Evolutionary conservation across 2,797 vertebrate species (phyloP), one percentile per base, ranked within the genome.

Genomic region (Tenualosa thibaudeaui): DNA sequence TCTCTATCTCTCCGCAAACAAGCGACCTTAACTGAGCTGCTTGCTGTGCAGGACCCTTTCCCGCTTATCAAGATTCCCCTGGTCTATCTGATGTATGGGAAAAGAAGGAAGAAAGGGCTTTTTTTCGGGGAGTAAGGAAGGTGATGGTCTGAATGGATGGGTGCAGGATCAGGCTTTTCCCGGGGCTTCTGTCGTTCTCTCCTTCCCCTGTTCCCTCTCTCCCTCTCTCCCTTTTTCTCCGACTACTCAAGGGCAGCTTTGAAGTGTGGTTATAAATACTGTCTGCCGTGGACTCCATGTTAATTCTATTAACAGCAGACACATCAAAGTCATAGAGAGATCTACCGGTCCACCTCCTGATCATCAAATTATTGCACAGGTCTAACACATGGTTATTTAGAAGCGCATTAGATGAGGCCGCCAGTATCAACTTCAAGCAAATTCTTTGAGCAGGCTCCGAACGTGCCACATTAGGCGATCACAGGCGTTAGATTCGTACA

Each of bases 261-360:
- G 84, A 86, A 86, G 82, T 62, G 62, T 13, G 68, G 81, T 81
- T 40, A 81, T 53, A 85, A 87, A 88, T 85, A 71, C 54, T 83
- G 2, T 4, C 9, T 24, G 49, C 82, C 46, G 2, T n/a, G 65
- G 71, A 22, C 81, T 82, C 50, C 40, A 81, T 87, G 51, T 87
- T 54, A 87, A 86, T 84, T 71, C 58, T 83, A 81, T 43, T 85
- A 83, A 81, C 81, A 24, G 49, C 54, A 17, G 40, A 50, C 37
- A 86, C 83, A 87, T 83, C 26, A 86, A 87, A 87, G 86, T 68
- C 60, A 12, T 82, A 19, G 85, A 86, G 37, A 88, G 17, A 43
- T 8, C 50, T 51, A 68, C 0, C 78, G 58, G 49, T 19, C 81
- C 54, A 53, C 71, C 12, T 31, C 65, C 78, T 49, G 60, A 86